Conservation (phyloP, 2,888 invertebrate genomes). For the Epinotia ramella region DNA sequence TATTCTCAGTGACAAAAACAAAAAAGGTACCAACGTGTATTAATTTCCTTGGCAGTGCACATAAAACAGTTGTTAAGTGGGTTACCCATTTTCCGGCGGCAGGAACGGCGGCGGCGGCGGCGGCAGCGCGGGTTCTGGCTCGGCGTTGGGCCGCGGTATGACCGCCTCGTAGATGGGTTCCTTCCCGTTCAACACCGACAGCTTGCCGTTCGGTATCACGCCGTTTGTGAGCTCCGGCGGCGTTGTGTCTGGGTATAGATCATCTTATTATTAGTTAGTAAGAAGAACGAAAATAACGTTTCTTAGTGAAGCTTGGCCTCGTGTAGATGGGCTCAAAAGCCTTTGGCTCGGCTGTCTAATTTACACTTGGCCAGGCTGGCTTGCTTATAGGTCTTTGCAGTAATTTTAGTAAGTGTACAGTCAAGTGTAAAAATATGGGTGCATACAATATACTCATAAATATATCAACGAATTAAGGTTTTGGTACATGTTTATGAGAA, state of each 20-base stretch:
- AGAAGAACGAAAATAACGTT: no score
- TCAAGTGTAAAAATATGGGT: no score
- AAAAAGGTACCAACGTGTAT: no score
- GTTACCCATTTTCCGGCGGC: constrained; percentile 67
- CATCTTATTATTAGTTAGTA: background rate
- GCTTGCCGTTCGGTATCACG: constrained; percentile 82
- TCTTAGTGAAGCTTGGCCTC: no score
- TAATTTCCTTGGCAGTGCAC: no score
- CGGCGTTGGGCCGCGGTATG: constrained; percentile 88
- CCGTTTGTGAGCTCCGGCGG: constrained; percentile 79
- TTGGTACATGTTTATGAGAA: no score
- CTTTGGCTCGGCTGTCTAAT: background rate
- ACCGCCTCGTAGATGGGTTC: constrained; percentile 96
- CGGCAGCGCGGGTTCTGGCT: constrained; percentile 53
- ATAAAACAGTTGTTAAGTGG: background rate
- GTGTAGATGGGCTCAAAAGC: background rate
- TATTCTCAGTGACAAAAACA: no score
- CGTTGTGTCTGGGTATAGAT: constrained; percentile 64
- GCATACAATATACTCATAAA: no score
- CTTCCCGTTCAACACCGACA: constrained; percentile 76
- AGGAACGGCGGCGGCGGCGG: constrained; percentile 64
- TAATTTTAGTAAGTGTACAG: no score
- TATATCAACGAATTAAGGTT: no score
- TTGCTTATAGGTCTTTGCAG: no score
- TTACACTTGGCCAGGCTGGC: background rate